A percentile compares a stretch with the other conserved stretches of the same genome.
Evolutionary conservation across 2,113 vertebrate genomes (phyloP).

Genomic region (Dipodomys stephensi): DNA sequence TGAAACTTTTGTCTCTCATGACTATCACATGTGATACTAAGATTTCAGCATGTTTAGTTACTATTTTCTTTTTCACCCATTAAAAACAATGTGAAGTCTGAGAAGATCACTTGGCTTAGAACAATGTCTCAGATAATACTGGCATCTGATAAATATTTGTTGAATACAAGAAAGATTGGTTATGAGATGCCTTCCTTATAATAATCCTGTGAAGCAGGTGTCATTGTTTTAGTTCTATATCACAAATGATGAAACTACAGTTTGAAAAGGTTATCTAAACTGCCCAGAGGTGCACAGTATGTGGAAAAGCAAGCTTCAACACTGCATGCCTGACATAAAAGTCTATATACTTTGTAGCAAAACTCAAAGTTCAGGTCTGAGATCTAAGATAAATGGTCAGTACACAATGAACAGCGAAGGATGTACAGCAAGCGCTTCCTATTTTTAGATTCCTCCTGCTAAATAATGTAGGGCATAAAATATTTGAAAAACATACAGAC

Average conservation of each 20-base stretch:
- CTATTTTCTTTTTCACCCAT: not conserved
- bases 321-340: not conserved
- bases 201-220: not conserved
- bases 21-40: not conserved
- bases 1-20: not conserved
- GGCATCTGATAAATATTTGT: not conserved
- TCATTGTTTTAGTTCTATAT: not conserved
- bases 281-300: not conserved
- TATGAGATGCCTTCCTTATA: not conserved
- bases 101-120: not conserved
- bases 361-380: conserved; percentile 21
- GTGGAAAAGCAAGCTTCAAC: not conserved
- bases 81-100: not conserved
- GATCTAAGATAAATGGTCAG: not conserved
- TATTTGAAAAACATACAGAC: not conserved
- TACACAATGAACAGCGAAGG: not conserved
- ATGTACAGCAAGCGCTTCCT: not conserved
- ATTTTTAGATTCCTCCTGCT: not conserved
- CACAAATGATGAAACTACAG: not conserved
- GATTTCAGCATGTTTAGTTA: not conserved
- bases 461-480: conserved; percentile 4
- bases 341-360: not conserved
- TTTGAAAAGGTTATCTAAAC: conserved; percentile 50
- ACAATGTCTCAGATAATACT: not conserved
- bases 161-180: not conserved